phyloP scores from a whole-genome alignment of 1,140 invertebrate genomes.

The Anoplolepis gracilipes region DNA sequence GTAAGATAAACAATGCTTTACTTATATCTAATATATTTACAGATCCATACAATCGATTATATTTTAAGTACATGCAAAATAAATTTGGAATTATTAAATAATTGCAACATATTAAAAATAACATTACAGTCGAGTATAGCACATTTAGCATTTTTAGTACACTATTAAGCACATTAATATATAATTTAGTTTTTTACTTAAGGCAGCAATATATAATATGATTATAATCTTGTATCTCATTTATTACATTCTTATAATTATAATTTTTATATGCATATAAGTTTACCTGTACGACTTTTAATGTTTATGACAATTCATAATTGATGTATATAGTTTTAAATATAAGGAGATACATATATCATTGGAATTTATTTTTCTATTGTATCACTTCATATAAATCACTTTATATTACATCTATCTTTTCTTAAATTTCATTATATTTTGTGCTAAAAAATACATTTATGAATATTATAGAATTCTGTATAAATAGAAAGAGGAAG shows the following conservation, averaged over 20 bases:
- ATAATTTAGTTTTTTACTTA: not conserved
- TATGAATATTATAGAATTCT: not conserved
- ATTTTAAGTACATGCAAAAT: not conserved
- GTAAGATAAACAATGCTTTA: no score
- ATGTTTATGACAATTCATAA: conserved; percentile 19
- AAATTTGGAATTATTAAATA: not conserved
- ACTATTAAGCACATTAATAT: not conserved
- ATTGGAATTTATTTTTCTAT: conserved; percentile 30
- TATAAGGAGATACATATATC: conserved; percentile 51
- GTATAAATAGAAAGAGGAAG: not conserved
- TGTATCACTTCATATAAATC: not conserved
- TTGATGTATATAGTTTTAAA: conserved; percentile 65
- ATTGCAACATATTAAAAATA: not conserved
- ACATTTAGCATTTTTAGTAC: not conserved
- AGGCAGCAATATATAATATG: not conserved
- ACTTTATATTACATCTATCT: conserved; percentile 9
- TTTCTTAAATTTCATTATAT: not conserved
- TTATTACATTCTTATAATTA: conserved; percentile 8
- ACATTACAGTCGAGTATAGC: not conserved
- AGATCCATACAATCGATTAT: not conserved
- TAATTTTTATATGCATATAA: conserved; percentile 29
- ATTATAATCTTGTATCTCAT: conserved; percentile 27
- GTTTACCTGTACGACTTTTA: not conserved
- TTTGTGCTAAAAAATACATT: not conserved
- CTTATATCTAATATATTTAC: no score